These are phyloP conservation scores for Sebastes oblongus DNA, from an alignment of 2,797 vertebrate genomes.

Conservation along the genomic window DNA sequence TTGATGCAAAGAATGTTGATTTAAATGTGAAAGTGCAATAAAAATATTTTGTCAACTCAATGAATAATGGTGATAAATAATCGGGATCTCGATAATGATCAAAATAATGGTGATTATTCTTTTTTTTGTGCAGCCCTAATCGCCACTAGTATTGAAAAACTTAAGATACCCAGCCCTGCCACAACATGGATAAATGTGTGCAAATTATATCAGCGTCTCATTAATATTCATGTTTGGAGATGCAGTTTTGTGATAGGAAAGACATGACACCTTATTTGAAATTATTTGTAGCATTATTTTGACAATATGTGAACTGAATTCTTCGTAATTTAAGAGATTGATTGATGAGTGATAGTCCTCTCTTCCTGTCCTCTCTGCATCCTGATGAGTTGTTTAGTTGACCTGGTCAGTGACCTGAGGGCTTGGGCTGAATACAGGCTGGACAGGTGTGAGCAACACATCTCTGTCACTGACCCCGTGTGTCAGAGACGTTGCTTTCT, in stretches of 20 bases:
- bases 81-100: too few species aligned
- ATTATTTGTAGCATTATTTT: background rate
- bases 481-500: slow-evolving; percentile 39
- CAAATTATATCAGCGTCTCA: background rate
- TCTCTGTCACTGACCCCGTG: slow-evolving; percentile 42
- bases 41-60: too few species aligned
- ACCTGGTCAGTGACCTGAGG: slow-evolving; percentile 46
- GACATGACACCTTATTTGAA: background rate
- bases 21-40: too few species aligned
- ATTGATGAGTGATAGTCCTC: background rate
- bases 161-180: too few species aligned
- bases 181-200: background rate
- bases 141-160: background rate
- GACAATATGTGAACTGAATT: background rate
- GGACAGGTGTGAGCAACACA: slow-evolving; percentile 50
- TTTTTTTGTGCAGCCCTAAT: too few species aligned
- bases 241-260: background rate
- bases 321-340: background rate
- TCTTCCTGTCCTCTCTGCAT: background rate
- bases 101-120: too few species aligned
- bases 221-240: background rate
- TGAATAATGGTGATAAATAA: too few species aligned
- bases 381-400: background rate
- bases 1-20: too few species aligned
- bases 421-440: background rate